Base-by-base conservation (phyloP, 2,888 invertebrate genomes). In the Seira sanloemensis region DNA sequence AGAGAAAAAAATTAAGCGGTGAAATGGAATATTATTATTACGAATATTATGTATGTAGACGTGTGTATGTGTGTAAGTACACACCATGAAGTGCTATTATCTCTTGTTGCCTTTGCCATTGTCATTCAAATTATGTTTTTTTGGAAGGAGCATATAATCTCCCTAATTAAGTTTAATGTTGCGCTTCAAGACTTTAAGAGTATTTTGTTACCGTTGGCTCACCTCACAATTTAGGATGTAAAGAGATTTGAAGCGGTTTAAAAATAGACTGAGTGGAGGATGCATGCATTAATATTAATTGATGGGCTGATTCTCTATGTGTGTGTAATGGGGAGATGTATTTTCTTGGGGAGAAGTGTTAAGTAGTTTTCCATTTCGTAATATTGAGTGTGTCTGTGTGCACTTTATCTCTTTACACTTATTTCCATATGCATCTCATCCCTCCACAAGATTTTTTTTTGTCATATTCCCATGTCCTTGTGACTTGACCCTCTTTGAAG, bases 401-500 rank as follows among this genome's bases (percentile, higher is more conserved):
- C 16, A 7, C n/a, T 50, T 50, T 12, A 50, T 37, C 2, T 50
- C n/a, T 50, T 50, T 2, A 12, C 50, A n/a, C 50, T 50, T 50
- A 16, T 50, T 18, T 50, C 37, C 37, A 50, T n/a, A n/a, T 50
- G 50, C n/a, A 16, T 62, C n/a, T 62, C 21, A 21, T 7, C 16
- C 12, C 50, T 50, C 50, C 50, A 18, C 16, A 37, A 37, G 37
- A 5, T 37, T 62, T 62, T 62, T 72, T 24, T 2, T 7, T 19
- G 16, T 46, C 16, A 65, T 67, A 16, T 76, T 78, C 71, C 69
- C 71, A 62, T 71, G 78, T 78, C 78, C 78, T 78, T 78, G 78
- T 78, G 69, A 71, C 78, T 78, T 78, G 78, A 78, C 69, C 78
- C 71, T 78, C 58, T 78, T 78, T 27, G 23, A 69, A 68, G 46